Evolutionary conservation across 2,888 invertebrate genomes (phyloP).

Genomic region (Pandemis cinnamomeana): DNA sequence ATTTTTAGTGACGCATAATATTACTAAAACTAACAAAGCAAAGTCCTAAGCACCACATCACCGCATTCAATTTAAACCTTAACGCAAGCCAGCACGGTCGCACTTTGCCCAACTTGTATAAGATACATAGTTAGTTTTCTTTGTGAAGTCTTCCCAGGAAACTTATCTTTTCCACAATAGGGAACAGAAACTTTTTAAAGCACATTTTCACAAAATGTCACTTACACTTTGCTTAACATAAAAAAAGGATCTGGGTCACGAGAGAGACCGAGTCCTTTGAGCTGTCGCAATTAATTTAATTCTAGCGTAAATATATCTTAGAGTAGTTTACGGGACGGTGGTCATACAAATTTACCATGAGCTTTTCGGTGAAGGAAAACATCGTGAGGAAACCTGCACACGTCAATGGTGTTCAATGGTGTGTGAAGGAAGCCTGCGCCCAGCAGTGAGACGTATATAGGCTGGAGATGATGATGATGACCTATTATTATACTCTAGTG

Average conservation of each 20-base stretch:
- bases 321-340: background rate
- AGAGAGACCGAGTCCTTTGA: constrained; percentile 3
- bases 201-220: constrained; percentile 35
- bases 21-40: background rate
- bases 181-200: constrained; percentile 23
- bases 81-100: background rate
- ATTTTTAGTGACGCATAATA: constrained; percentile 1
- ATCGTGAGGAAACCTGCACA: too few relatives aligned
- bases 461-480: too few relatives aligned
- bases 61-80: background rate
- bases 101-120: background rate
- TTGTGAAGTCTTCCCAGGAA: background rate
- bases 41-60: background rate
- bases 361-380: too few relatives aligned
- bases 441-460: too few relatives aligned
- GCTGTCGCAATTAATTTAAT: constrained; percentile 17
- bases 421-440: too few relatives aligned
- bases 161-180: constrained; percentile 19
- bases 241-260: constrained; percentile 31
- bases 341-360: background rate
- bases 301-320: constrained; percentile 19
- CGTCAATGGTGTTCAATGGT: too few relatives aligned
- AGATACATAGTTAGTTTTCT: background rate
- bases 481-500: too few relatives aligned
- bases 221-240: constrained; percentile 24